Percentiles rank a stretch among this genome's conserved stretches.
These are phyloP conservation scores for Xanthia togata DNA, from an alignment of 2,888 invertebrate species.

Conservation along the genomic window DNA sequence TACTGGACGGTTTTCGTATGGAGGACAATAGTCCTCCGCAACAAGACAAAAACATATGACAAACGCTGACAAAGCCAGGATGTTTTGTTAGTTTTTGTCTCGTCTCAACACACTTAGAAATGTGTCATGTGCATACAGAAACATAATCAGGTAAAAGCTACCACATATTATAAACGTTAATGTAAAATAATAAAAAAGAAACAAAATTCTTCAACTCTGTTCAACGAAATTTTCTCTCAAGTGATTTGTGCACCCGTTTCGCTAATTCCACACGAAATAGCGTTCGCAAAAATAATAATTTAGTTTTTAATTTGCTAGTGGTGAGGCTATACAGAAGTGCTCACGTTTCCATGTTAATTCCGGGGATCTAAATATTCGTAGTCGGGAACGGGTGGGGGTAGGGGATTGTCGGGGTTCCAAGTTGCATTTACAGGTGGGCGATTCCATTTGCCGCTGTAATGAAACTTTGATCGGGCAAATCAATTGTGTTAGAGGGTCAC, in stretches of 20 bases:
- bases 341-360: constrained; percentile 40
- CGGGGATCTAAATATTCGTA: constrained; percentile 48
- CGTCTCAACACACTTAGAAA: neutral
- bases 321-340: constrained; percentile 33
- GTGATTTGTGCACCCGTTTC: neutral
- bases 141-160: neutral
- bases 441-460: constrained; percentile 59
- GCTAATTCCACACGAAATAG: constrained; percentile 20
- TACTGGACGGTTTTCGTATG: neutral
- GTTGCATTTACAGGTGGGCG: constrained; percentile 64
- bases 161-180: neutral
- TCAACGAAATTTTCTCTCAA: constrained; percentile 1
- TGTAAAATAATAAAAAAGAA: neutral
- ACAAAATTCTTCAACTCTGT: neutral
- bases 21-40: neutral
- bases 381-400: constrained; percentile 1
- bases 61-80: neutral
- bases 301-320: constrained; percentile 39
- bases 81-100: constrained; percentile 7
- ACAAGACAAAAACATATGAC: constrained; percentile 12
- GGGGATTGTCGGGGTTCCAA: constrained; percentile 10
- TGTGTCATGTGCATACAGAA: neutral
- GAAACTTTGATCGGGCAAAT: constrained; percentile 62
- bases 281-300: constrained; percentile 40
- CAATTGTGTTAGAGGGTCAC: constrained; percentile 54